These are phyloP conservation scores for Trissolcus basalis DNA, from an alignment of 1,140 invertebrate species.

Conservation along the genomic window DNA sequence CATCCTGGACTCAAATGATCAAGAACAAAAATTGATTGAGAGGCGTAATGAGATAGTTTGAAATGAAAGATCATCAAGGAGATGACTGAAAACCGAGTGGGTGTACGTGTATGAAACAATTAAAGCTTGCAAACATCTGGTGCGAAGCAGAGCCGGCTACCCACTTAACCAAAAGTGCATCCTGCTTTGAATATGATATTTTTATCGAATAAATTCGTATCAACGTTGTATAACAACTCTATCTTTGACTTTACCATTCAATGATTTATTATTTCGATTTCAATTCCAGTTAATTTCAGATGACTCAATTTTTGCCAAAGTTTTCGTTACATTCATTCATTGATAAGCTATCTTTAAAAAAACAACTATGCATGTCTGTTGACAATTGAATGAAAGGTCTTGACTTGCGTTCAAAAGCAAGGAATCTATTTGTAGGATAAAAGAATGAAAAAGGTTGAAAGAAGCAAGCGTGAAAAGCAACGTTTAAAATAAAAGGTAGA, in stretches of 20 bases:
- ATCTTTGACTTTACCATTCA: not conserved
- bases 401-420: constrained; percentile 2
- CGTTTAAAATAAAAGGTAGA: constrained; percentile 29
- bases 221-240: too few species aligned
- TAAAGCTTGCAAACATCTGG: constrained; percentile 29
- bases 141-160: constrained; percentile 1
- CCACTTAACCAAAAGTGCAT: constrained; percentile 11
- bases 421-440: constrained; percentile 30
- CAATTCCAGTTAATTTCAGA: not conserved
- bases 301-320: too few species aligned
- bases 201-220: not conserved
- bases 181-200: constrained; percentile 6
- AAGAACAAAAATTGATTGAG: not conserved
- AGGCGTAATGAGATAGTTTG: constrained; percentile 1
- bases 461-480: constrained; percentile 12
- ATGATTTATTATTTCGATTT: too few species aligned
- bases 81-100: constrained; percentile 9
- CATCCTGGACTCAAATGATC: not conserved
- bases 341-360: not conserved
- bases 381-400: constrained; percentile 15
- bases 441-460: constrained; percentile 29
- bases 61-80: constrained; percentile 2
- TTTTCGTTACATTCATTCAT: not conserved
- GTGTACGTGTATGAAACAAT: constrained; percentile 28
- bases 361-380: constrained; percentile 3